Percentiles rank a stretch among this genome's conserved stretches.
phyloP scores from a whole-genome alignment of 2,797 vertebrate genomes.

The Clarias laeviceps region DNA sequence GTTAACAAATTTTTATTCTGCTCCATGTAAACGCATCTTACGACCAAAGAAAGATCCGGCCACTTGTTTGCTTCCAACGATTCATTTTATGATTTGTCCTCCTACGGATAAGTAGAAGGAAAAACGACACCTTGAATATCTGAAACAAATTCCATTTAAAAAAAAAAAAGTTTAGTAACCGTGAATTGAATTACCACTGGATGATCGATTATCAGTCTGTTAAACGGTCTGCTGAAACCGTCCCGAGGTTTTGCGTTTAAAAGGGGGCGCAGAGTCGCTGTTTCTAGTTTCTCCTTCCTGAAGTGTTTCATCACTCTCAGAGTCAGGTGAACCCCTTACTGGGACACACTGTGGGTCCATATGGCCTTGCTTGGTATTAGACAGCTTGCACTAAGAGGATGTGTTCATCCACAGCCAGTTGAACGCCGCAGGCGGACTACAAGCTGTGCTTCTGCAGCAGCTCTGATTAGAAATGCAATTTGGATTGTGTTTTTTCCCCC shows the following conservation, averaged over 20 bases:
- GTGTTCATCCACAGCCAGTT: slow-evolving; percentile 18
- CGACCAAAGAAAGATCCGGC: no score
- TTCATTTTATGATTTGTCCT: neutral
- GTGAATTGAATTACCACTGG: neutral
- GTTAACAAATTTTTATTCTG: no score
- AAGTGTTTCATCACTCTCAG: neutral
- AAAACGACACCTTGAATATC: neutral
- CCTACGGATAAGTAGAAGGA: neutral
- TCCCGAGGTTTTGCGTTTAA: neutral
- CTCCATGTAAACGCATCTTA: no score
- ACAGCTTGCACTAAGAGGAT: slow-evolving; percentile 46
- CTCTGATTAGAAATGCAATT: neutral
- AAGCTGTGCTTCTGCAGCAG: slow-evolving; percentile 6
- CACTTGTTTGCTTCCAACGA: no score
- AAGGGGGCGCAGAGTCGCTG: neutral
- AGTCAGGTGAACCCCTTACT: slow-evolving; percentile 26
- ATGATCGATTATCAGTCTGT: neutral
- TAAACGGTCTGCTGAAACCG: neutral
- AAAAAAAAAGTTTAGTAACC: neutral
- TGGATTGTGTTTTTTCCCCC: neutral
- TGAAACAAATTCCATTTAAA: neutral
- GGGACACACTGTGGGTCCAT: slow-evolving; percentile 38
- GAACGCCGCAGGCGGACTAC: slow-evolving; percentile 2
- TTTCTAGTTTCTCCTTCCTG: slow-evolving; percentile 13
- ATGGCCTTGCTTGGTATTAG: slow-evolving; percentile 46